Base-by-base conservation (phyloP, 2,113 vertebrate genomes). In the Aplodontia rufa region DNA sequence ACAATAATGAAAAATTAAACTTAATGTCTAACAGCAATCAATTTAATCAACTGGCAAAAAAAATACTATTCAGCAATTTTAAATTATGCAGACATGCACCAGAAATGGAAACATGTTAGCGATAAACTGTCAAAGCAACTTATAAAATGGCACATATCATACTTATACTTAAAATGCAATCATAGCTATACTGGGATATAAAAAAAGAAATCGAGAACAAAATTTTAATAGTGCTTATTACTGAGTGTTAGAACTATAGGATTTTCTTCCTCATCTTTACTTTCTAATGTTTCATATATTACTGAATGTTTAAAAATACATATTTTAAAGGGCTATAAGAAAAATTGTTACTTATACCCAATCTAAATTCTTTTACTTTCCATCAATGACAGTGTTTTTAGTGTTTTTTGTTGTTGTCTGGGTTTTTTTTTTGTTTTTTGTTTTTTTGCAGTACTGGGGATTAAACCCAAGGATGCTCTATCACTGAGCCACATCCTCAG, bases 251-350 rank as follows among this genome's bases (percentile, higher is more conserved):
- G 24, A 89, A 71, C 37, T 86, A 71, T 0, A 5, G 49, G 35
- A n/a, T 40, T 55, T 30, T 83, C 42, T 95, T 35, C 64, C 13
- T 55, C 78, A 72, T 37, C 20, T 74, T 91, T 83, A 94, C 42
- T 92, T 78, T 86, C n/a, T 68, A 87, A 49, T 47, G 51, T 71
- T 76, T 45, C 30, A 76, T 35, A 32, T 20, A 45, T 32, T 68
- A 89, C 2, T 26, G 51, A 86, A 87, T 22, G 92, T 26, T 92
- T 85, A 84, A 95, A 86, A 42, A 83, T 37, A 96, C 5, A 88
- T 5, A 76, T 74, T 72, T 76, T 76, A 81, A 88, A 96, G 93
- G 37, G 8, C n/a, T 64, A 17, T 1, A 47, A 14, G 32, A 53
- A 79, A 24, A 6, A 89, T 24, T 58, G 37, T 47, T 75, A 40